Evolutionary conservation across 2,113 vertebrate genomes (phyloP), one percentile per base, ranked within the genome.

Genomic region (Labeo catla): DNA sequence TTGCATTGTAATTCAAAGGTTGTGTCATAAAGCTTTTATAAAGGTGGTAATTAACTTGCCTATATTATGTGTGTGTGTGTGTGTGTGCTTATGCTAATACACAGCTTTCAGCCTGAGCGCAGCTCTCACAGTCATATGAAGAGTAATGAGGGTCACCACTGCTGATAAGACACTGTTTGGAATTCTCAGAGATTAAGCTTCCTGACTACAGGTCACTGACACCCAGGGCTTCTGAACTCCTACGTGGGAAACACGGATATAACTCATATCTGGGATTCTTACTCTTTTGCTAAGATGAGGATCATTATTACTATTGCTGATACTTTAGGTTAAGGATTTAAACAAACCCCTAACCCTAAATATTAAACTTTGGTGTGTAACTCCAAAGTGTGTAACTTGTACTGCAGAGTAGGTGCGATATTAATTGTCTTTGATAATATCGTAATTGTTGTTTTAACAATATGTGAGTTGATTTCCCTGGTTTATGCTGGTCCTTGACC

Each of bases 151-250:
- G 36, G 87, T 88, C 87, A 81, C 83, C 19, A 66, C 89, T 88
- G 87, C 88, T 89, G 86, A 89, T 90, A 23, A 90, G 87, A 88
- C 92, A 90, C 88, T 93, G 93, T 93, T 94, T 92, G 89, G 88
- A 84, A 89, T 93, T 93, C 91, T 91, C 91, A 89, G 66, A 86
- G 85, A 93, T 88, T 82, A 78, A 83, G 73, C 79, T 72, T 86
- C 59, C 78, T 23, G 86, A 87, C 87, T 86, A 82, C 23, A 78
- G 93, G 90, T 93, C 93, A 93, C 43, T 81, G 84, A 89, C 76
- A 84, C 76, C 11, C 61, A 81, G 84, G 47, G 43, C 52, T 72
- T 61, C 9, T 61, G 21, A 76, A 84, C 77, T 86, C 76, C 81
- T 90, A 86, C 54, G 45, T n/a, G 13, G 43, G 45, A 84, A 91